Conservation (phyloP, 2,888 invertebrate genomes). For the Lochmaea capreae region DNA sequence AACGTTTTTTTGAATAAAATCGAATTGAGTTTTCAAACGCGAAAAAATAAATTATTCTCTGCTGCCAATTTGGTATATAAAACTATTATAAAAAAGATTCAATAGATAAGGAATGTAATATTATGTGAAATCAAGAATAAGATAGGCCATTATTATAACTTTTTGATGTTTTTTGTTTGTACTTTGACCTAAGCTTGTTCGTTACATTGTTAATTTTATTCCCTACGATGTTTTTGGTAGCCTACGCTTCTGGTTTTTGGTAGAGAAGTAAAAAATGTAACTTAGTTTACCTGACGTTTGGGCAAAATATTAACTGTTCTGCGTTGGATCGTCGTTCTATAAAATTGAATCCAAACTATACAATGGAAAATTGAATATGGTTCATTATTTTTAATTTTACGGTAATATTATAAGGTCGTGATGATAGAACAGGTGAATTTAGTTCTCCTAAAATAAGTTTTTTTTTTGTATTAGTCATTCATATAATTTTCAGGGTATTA, state of each 20-base stretch:
- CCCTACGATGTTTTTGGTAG: neutral
- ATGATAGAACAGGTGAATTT: slow-evolving; percentile 42
- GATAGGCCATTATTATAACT: no score
- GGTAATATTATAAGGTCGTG: slow-evolving; percentile 35
- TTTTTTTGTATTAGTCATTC: slow-evolving; percentile 23
- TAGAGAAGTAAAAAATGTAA: neutral
- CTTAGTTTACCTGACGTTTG: slow-evolving; percentile 9
- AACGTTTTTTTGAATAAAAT: no score
- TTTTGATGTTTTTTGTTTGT: no score
- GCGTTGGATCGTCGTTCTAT: slow-evolving; percentile 13
- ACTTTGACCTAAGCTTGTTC: no score
- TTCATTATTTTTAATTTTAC: slow-evolving; percentile 46
- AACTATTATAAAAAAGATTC: no score
- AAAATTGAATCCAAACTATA: slow-evolving; percentile 16
- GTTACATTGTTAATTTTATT: neutral
- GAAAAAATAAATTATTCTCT: no score
- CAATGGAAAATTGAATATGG: slow-evolving; percentile 34
- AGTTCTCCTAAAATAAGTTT: slow-evolving; percentile 26
- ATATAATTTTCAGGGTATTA: slow-evolving; percentile 20
- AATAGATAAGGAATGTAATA: no score
- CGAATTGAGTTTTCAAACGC: no score
- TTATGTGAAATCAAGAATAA: no score
- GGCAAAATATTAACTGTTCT: slow-evolving; percentile 16
- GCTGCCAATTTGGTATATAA: no score
- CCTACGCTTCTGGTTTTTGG: neutral